phyloP scores from a whole-genome alignment of 2,113 vertebrate species.

The Corythoichthys intestinalis region DNA sequence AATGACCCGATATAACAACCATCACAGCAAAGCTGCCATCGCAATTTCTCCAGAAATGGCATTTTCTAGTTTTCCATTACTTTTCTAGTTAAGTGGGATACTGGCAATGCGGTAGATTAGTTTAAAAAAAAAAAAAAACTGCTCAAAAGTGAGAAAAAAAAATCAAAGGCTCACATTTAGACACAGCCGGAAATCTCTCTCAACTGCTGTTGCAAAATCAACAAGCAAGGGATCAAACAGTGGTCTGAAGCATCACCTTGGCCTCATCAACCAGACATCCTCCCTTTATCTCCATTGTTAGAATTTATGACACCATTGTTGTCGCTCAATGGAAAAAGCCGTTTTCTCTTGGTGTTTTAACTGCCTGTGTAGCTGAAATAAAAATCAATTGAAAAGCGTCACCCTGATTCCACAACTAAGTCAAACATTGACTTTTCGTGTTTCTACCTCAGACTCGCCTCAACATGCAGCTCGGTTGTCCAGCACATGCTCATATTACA shows the following conservation, averaged over 20 bases:
- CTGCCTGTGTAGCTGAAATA: background rate
- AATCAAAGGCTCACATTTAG: background rate
- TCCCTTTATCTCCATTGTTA: background rate
- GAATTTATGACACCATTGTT: constrained; percentile 9
- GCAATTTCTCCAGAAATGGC: too few species aligned
- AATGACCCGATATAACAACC: too few species aligned
- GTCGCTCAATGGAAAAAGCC: background rate
- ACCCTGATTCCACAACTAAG: constrained; percentile 8
- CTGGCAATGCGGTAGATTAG: background rate
- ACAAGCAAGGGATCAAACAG: background rate
- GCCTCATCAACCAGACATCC: background rate
- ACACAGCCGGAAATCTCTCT: background rate
- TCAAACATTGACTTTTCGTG: constrained; percentile 21
- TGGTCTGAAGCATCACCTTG: background rate
- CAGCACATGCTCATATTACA: constrained; percentile 31
- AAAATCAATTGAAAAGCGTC: background rate
- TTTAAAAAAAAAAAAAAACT: background rate
- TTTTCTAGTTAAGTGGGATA: background rate
- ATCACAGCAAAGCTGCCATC: too few species aligned
- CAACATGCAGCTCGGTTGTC: constrained; percentile 17
- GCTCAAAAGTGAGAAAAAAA: background rate
- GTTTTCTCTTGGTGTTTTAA: background rate
- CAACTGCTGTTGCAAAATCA: background rate
- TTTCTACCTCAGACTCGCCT: constrained; percentile 22
- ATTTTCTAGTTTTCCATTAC: background rate